Evolutionary conservation across 2,888 invertebrate species (phyloP).

Genomic region (Maniola hyperantus): DNA sequence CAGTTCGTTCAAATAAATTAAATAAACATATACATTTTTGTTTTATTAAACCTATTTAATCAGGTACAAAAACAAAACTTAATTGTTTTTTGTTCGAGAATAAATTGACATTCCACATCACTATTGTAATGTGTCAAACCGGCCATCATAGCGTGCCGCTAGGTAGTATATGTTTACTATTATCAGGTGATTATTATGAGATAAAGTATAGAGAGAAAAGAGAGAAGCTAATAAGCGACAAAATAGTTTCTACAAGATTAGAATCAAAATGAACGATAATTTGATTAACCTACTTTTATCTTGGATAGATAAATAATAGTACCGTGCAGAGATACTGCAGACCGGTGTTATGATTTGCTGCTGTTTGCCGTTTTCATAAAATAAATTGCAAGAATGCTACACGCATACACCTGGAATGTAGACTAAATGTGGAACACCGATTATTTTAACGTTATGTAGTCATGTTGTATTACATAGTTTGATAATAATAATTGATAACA

Average conservation of each 20-base stretch:
- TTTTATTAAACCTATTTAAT: too few relatives aligned
- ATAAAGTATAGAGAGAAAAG: neutral
- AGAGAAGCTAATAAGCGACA: neutral
- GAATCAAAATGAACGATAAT: neutral
- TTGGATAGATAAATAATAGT: constrained; percentile 2
- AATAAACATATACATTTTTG: too few relatives aligned
- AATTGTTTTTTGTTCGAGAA: too few relatives aligned
- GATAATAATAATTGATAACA: constrained; percentile 11
- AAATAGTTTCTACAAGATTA: neutral
- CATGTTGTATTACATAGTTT: neutral
- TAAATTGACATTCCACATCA: too few relatives aligned
- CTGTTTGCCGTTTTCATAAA: constrained; percentile 14
- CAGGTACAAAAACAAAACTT: too few relatives aligned
- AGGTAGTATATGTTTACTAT: too few relatives aligned
- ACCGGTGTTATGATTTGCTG: constrained; percentile 1
- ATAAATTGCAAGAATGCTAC: constrained; percentile 8
- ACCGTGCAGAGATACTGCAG: constrained; percentile 3
- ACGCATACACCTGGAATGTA: constrained; percentile 7
- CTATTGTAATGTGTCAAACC: too few relatives aligned
- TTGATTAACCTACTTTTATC: constrained; percentile 1
- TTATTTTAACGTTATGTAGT: constrained; percentile 18
- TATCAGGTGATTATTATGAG: neutral
- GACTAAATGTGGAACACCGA: constrained; percentile 4
- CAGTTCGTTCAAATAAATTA: too few relatives aligned
- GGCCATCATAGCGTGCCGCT: too few relatives aligned